A percentile compares a stretch with the other conserved stretches of the same genome.
phyloP scores from a whole-genome alignment of 1,140 invertebrate species.

The Eriocheir sinensis region DNA sequence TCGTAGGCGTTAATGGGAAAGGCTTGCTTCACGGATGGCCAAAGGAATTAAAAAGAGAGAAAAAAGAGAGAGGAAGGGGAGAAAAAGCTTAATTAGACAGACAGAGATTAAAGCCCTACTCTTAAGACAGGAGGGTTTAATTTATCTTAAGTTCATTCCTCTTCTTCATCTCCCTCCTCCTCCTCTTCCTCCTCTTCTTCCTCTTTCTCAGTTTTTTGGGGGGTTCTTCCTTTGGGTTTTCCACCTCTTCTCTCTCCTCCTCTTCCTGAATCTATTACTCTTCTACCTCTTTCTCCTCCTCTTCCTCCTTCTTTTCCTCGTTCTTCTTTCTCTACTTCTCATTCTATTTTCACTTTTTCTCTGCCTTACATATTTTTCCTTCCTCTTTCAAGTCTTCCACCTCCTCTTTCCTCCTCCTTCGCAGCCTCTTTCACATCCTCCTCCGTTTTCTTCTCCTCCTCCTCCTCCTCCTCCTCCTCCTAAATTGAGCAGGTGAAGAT shows the following conservation, averaged over 20 bases:
- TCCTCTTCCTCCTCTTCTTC: conserved; percentile 29
- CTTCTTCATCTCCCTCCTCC: background rate
- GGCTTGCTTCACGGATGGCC: background rate
- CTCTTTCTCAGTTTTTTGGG: background rate
- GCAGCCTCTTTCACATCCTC: background rate
- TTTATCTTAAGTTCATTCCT: background rate
- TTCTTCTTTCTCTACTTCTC: background rate
- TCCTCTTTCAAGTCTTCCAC: background rate
- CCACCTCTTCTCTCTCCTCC: conserved; percentile 17
- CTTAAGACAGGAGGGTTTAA: conserved; percentile 17
- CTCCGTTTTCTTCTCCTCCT: conserved; percentile 17
- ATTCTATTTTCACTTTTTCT: background rate
- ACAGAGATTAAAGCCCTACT: background rate
- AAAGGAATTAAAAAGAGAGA: background rate
- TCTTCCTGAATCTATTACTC: background rate
- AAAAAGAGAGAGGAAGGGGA: background rate
- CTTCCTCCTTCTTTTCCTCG: background rate
- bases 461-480: conserved; percentile 12
- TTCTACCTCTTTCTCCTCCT: background rate
- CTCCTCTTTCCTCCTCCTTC: conserved; percentile 35
- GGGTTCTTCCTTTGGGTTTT: too few relatives aligned
- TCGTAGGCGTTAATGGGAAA: background rate
- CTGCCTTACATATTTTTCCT: background rate
- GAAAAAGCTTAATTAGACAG: background rate
- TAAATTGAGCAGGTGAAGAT: background rate